phyloP scores from a whole-genome alignment of 1,140 invertebrate genomes.

The Bombyx mandarina region DNA sequence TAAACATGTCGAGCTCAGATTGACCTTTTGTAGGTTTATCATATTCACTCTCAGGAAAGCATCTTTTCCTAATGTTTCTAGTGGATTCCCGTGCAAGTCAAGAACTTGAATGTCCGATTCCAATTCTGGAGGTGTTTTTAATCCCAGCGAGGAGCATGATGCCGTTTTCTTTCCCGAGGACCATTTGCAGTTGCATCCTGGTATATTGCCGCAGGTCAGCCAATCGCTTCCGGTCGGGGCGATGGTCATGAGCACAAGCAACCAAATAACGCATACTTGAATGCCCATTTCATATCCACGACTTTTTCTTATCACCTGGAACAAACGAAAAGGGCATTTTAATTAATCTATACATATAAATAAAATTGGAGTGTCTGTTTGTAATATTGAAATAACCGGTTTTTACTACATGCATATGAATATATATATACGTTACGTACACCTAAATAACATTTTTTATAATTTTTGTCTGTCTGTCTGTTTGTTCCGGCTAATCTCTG shows the following conservation, averaged over 20 bases:
- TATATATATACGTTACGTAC: no score
- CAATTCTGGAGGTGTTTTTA: conserved; percentile 80
- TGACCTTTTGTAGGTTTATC: conserved; percentile 87
- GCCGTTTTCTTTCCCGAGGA: conserved; percentile 90
- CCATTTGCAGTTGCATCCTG: conserved; percentile 89
- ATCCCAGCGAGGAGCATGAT: conserved; percentile 80
- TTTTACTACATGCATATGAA: no score
- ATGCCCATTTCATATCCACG: conserved; percentile 58
- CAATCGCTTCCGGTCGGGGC: conserved; percentile 25
- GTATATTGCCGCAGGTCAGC: conserved; percentile 79
- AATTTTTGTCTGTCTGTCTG: no score
- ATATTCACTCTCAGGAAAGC: conserved; percentile 84
- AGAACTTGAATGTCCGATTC: conserved; percentile 89
- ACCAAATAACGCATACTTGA: conserved; percentile 37
- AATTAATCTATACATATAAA: no score
- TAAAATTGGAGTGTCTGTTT: no score
- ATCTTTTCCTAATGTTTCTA: conserved; percentile 80
- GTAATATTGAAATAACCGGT: no score
- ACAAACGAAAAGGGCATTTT: conserved; percentile 16
- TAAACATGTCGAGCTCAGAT: conserved; percentile 80
- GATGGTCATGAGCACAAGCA: conserved; percentile 40
- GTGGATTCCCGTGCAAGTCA: conserved; percentile 83
- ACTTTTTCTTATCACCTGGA: conserved; percentile 36
- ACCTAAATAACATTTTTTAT: no score
- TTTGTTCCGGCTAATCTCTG: no score